A percentile compares a stretch with the other conserved stretches of the same genome.
phyloP scores from a whole-genome alignment of 2,888 invertebrate species.

The Bombyx huttoni region DNA sequence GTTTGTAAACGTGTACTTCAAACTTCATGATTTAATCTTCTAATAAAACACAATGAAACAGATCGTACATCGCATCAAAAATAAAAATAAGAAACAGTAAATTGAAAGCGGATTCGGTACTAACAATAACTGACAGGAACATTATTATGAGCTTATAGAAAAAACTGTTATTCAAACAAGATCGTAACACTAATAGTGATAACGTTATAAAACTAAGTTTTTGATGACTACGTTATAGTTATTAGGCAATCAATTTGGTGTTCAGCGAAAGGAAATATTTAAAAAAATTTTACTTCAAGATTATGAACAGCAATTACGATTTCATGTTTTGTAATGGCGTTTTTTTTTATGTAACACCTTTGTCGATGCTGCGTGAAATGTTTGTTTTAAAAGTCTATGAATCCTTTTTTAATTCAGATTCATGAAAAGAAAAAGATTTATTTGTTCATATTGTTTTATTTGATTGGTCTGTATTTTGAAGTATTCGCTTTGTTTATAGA shows the following conservation, averaged over 20 bases:
- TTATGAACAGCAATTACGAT: neutral
- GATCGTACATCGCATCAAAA: constrained; percentile 1
- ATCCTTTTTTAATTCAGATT: too few relatives aligned
- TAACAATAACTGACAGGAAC: constrained; percentile 20
- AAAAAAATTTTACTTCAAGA: neutral
- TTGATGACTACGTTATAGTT: constrained; percentile 3
- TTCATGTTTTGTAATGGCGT: neutral
- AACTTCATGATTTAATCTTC: too few relatives aligned
- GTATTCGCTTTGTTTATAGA: too few relatives aligned
- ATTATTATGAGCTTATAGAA: constrained; percentile 16
- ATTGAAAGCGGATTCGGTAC: constrained; percentile 24
- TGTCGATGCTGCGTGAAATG: neutral
- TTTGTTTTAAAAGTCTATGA: too few relatives aligned
- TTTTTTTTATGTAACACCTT: neutral
- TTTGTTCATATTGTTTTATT: too few relatives aligned
- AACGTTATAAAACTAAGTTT: constrained; percentile 2
- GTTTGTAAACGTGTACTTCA: too few relatives aligned
- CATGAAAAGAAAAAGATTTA: too few relatives aligned
- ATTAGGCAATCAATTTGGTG: constrained; percentile 5
- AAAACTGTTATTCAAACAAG: constrained; percentile 14
- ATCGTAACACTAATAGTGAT: constrained; percentile 3
- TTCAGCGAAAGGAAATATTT: neutral
- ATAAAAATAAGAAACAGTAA: constrained; percentile 24
- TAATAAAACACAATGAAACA: too few relatives aligned
- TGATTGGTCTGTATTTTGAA: too few relatives aligned